Base-by-base conservation (phyloP, 2,888 invertebrate species). In the Eudemis profundana region DNA sequence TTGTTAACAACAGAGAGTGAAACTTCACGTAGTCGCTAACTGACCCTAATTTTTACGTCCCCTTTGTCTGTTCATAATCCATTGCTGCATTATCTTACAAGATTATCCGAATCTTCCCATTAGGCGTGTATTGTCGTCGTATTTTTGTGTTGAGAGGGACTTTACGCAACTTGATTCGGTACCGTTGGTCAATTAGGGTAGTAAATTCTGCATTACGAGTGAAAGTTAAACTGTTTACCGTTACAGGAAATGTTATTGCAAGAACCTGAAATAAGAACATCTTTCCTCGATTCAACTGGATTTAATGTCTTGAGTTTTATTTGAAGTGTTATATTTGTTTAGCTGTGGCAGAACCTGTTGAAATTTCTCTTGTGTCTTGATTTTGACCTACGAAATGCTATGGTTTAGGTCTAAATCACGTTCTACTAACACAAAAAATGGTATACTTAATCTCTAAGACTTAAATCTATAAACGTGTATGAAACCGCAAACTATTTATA, bases 401-500 rank as follows among this genome's bases (percentile, higher is more conserved):
- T 62, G 61, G 27, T 29, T 29, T 3, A 33, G 33, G 29, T 33
- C 7, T 33, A 56, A 56, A 14, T 29, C 29, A 54, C 49, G 72
- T 68, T 68, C 75, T 63, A 76, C 74, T 78, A 72, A 74, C 75
- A 72, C 61, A 70, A 68, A 69, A 67, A 57, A 67, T 19, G 15
- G 23, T 47, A 2, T n/a, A 5, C 23, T n/a, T n/a, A n/a, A n/a
- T 27, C 17, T n/a, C 17, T 7, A 23, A 10, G 33, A 8, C 33
- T 8, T 33, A 33, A 10, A 33, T 33, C 33, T 8, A 10, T 33
- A 33, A 10, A 33, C 33, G 33, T 23, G 40, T 54, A 27, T 15
- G 21, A 15, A 1, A 53, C 40, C 54, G 47, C 53, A 61, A 62
- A 61, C 61, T 53, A 57, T 62, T 40, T 33, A 33, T 33, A 10